Evolutionary conservation across 2,113 vertebrate species (phyloP).

Genomic region (Lichenostomus cassidix): DNA sequence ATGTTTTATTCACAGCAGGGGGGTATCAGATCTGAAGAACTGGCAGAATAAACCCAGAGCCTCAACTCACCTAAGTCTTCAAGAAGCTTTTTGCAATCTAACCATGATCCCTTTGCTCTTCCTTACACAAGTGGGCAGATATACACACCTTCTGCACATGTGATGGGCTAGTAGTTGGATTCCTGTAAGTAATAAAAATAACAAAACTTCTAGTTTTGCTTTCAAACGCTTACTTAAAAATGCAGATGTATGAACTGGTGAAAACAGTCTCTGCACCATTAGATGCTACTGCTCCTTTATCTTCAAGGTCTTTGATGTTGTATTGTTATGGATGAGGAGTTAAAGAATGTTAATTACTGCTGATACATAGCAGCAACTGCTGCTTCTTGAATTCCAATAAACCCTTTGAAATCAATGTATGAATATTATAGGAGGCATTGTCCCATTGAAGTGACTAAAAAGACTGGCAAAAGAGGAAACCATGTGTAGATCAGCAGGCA

Average conservation of each 20-base stretch:
- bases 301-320: not conserved
- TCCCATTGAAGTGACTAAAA: not conserved
- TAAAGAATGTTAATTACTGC: conserved; percentile 6
- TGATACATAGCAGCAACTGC: not conserved
- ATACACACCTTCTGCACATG: not conserved
- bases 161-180: not conserved
- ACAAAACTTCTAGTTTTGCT: not conserved
- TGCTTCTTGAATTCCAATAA: conserved; percentile 6
- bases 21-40: not conserved
- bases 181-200: not conserved
- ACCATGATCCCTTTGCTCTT: not conserved
- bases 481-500: not conserved
- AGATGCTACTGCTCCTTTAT: not conserved
- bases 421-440: not conserved
- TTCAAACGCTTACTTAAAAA: not conserved
- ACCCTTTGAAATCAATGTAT: not conserved
- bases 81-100: not conserved
- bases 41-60: not conserved
- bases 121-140: not conserved
- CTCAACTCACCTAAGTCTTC: not conserved
- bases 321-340: not conserved
- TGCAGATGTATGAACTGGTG: not conserved
- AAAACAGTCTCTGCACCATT: not conserved
- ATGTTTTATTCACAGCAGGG: not conserved
- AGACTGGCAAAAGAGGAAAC: not conserved